A percentile compares a stretch with the other conserved stretches of the same genome.
Conservation (phyloP, 1,140 invertebrate species). For the Trichogramma pretiosum region DNA sequence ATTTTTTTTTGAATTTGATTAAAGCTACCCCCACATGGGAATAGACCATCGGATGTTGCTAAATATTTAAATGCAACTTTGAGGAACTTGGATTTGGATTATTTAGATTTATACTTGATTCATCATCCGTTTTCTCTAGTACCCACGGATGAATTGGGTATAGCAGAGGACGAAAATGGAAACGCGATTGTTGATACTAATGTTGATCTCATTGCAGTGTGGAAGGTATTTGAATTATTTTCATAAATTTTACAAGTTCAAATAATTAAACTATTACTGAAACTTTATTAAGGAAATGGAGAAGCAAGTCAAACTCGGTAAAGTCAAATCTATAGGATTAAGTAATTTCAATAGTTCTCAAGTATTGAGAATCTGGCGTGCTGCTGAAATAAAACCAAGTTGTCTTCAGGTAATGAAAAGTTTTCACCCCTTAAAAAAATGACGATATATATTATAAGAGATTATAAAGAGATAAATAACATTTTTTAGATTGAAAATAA, state of each 20-base stretch:
- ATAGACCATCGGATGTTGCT: slow-evolving; percentile 57
- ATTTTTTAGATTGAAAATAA: slow-evolving; percentile 63
- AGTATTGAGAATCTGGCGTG: slow-evolving; percentile 52
- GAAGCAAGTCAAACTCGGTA: slow-evolving; percentile 49
- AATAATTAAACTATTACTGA: slow-evolving; percentile 4
- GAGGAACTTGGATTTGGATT: slow-evolving; percentile 56
- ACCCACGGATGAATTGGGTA: slow-evolving; percentile 43
- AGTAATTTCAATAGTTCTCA: slow-evolving; percentile 71
- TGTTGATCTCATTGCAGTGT: slow-evolving; percentile 63
- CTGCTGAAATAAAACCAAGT: slow-evolving; percentile 51
- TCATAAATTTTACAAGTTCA: not conserved
- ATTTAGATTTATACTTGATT: slow-evolving; percentile 62
- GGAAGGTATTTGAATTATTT: slow-evolving; percentile 49
- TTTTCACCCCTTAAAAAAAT: too few relatives aligned
- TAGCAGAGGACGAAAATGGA: slow-evolving; percentile 49
- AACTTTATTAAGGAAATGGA: slow-evolving; percentile 58
- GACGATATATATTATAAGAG: too few relatives aligned
- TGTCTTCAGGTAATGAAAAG: slow-evolving; percentile 51
- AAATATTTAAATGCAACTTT: slow-evolving; percentile 65
- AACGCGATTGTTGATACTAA: slow-evolving; percentile 49
- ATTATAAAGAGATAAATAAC: too few relatives aligned
- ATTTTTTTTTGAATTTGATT: not conserved
- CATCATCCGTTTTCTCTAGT: slow-evolving; percentile 58
- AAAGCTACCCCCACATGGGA: slow-evolving; percentile 18
- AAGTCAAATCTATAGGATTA: slow-evolving; percentile 60